Base-by-base conservation (phyloP, 2,888 invertebrate genomes). In the Eulithis testata region DNA sequence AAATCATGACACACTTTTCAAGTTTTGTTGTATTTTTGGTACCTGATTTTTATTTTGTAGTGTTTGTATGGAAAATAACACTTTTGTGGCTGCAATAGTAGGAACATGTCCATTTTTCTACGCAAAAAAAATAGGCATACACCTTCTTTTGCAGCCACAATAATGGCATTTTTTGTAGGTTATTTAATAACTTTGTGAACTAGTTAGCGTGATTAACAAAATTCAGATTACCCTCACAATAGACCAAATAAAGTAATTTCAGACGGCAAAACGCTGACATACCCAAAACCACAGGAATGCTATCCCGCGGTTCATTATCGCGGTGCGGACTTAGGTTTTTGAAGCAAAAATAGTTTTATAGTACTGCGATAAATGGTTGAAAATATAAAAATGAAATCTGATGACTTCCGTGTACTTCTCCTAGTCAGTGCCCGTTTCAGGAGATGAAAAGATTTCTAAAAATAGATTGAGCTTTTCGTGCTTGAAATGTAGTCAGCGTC, bases 331-430 rank as follows among this genome's bases (percentile, higher is more conserved):
- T 63, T 36, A 58, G 50, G 58, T 44, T 63, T 64, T 61, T 67
- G 63, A 58, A 68, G 65, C 68, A 68, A 63, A 60, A 68, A 68
- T 68, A 65, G 65, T 65, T 68, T 68, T 68, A 68, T 68, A 65
- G 65, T 49, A 59, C 56, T 49, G 60, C 63, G 56, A 66, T 69
- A 67, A 69, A 67, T 57, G 65, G 56, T 60, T 61, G 53, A 47
- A 64, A 66, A 66, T 57, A 56, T 52, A 65, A 66, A 66, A 66
- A 65, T 60, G 60, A 57, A 69, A 69, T 66, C 69, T 59, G 66
- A 66, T 52, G 68, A 65, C 60, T 66, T 69, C 59, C 62, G 54
- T 27, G 61, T 62, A 62, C 59, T 55, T 62, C 58, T 53, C 55
- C 50, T 54, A 51, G 43, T 37, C 40, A 45, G 31, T 57, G 54